phyloP scores from a whole-genome alignment of 2,888 invertebrate species.

The Spodoptera picta region DNA sequence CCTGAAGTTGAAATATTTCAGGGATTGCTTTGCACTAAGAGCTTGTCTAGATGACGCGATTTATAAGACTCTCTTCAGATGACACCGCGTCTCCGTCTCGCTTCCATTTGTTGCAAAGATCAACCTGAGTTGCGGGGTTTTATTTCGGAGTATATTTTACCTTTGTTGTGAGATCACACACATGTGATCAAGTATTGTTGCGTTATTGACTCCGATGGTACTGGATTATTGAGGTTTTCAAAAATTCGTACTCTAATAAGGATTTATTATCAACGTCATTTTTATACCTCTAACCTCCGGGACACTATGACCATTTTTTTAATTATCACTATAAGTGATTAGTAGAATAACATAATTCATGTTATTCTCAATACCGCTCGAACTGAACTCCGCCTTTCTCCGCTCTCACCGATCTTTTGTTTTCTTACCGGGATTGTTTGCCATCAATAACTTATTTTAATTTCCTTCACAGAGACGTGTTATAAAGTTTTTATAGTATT shows the following conservation, averaged over 20 bases:
- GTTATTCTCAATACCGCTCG: not conserved
- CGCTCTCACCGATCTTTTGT: not conserved
- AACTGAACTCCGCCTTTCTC: not conserved
- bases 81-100: too few species aligned
- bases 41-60: constrained; percentile 12
- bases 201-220: too few species aligned
- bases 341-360: not conserved
- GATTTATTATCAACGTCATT: too few species aligned
- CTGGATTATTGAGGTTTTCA: too few species aligned
- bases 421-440: constrained; percentile 16
- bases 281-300: too few species aligned
- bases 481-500: constrained; percentile 1
- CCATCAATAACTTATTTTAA: constrained; percentile 35
- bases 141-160: not conserved
- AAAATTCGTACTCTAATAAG: too few species aligned
- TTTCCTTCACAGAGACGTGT: constrained; percentile 13
- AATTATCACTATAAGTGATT: too few species aligned
- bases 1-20: constrained; percentile 53
- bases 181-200: too few species aligned
- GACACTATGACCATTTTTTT: too few species aligned
- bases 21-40: constrained; percentile 40
- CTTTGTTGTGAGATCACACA: too few species aligned
- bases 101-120: too few species aligned
- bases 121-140: too few species aligned
- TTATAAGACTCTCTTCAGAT: not conserved